These are phyloP conservation scores for Heteronetta atricapilla DNA, from an alignment of 2,113 vertebrate genomes.

Conservation along the genomic window DNA sequence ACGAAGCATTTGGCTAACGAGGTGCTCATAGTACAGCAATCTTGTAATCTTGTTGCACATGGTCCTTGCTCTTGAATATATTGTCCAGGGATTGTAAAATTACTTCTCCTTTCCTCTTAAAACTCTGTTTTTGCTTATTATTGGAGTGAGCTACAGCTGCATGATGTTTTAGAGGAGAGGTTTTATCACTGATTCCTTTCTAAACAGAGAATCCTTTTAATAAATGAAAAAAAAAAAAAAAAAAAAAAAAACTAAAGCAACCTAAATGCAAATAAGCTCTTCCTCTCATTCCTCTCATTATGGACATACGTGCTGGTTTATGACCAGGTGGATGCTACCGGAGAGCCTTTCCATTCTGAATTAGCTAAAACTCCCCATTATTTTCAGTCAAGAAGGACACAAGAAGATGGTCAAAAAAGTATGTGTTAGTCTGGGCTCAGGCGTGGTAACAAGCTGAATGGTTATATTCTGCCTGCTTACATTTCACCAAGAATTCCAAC, in stretches of 20 bases:
- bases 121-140: background rate
- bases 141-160: background rate
- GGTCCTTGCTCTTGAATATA: background rate
- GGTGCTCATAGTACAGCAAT: background rate
- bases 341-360: background rate
- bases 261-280: background rate
- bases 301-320: background rate
- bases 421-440: background rate
- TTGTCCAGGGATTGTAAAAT: background rate
- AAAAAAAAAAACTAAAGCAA: background rate
- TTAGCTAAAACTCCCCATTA: background rate
- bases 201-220: background rate
- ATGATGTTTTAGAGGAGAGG: background rate
- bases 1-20: background rate
- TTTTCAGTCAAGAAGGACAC: background rate
- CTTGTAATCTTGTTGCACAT: background rate
- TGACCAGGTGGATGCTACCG: background rate
- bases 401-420: background rate
- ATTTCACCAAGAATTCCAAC: background rate
- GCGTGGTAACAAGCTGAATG: background rate
- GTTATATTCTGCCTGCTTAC: background rate
- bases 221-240: background rate
- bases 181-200: constrained; percentile 17
- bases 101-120: background rate
- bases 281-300: background rate